Percentiles rank a stretch among this genome's conserved stretches.
Evolutionary conservation across 1,140 invertebrate species (phyloP).

Genomic region (Dendroctonus valens): DNA sequence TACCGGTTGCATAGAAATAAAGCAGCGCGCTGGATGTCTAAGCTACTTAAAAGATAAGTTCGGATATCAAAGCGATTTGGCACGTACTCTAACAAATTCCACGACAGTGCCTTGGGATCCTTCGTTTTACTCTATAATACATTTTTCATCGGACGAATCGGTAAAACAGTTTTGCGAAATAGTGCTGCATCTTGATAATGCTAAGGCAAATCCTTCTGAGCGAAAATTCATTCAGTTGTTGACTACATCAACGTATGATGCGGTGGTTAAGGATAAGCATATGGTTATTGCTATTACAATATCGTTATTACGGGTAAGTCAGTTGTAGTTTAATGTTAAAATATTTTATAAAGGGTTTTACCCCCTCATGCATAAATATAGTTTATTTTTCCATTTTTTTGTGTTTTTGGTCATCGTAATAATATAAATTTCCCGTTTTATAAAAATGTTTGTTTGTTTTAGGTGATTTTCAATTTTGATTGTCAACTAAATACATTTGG

Average conservation of each 20-base stretch:
- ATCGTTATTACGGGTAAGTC: constrained; percentile 11
- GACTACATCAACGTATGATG: constrained; percentile 79
- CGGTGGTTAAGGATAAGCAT: constrained; percentile 81
- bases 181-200: constrained; percentile 55
- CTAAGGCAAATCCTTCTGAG: constrained; percentile 18
- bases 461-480: constrained; percentile 54
- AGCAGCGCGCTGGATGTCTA: constrained; percentile 85
- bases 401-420: background rate
- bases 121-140: constrained; percentile 59
- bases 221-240: constrained; percentile 67
- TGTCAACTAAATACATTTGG: constrained; percentile 54
- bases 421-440: background rate
- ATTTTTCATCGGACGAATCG: constrained; percentile 67
- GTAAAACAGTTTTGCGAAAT: constrained; percentile 65
- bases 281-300: constrained; percentile 69
- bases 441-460: constrained; percentile 32
- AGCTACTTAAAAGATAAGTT: constrained; percentile 87
- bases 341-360: no score
- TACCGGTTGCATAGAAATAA: constrained; percentile 76
- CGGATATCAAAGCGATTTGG: constrained; percentile 78
- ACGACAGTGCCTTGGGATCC: constrained; percentile 69
- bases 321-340: no score
- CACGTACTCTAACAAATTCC: constrained; percentile 79
- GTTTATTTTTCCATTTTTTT: background rate
- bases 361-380: no score